These are phyloP conservation scores for Drosophila azteca DNA, from an alignment of 1,140 invertebrate genomes.

Conservation along the genomic window DNA sequence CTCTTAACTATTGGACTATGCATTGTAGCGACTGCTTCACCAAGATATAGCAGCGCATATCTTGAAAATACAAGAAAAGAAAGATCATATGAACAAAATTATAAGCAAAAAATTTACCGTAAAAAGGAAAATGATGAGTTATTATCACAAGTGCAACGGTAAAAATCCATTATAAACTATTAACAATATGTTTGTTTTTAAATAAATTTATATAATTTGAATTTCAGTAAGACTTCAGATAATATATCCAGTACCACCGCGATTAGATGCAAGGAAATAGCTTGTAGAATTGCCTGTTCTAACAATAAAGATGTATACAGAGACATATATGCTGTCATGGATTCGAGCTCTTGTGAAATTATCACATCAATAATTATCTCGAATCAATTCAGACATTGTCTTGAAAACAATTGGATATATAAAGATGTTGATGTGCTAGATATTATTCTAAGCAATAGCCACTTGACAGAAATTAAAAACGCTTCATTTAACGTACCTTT, in stretches of 20 bases:
- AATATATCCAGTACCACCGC: not conserved
- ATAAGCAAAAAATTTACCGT: not conserved
- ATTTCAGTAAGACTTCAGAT: slow-evolving; percentile 13
- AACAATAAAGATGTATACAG: slow-evolving; percentile 20
- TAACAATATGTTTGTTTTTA: no score
- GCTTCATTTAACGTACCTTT: slow-evolving; percentile 46
- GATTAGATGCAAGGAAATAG: slow-evolving; percentile 21
- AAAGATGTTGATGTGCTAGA: slow-evolving; percentile 22
- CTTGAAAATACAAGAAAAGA: not conserved
- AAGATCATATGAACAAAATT: not conserved
- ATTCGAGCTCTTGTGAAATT: slow-evolving; percentile 13
- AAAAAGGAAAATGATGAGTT: no score
- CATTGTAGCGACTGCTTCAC: slow-evolving; percentile 26
- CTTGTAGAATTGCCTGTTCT: slow-evolving; percentile 35
- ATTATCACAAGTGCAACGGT: no score
- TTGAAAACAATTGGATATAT: slow-evolving; percentile 40
- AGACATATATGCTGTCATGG: slow-evolving; percentile 17
- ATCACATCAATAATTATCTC: slow-evolving; percentile 20
- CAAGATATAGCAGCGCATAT: not conserved
- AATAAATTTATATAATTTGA: no score
- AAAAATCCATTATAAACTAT: no score
- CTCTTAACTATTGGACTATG: slow-evolving; percentile 49
- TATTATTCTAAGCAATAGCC: slow-evolving; percentile 31
- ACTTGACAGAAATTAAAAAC: slow-evolving; percentile 33
- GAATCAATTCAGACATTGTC: slow-evolving; percentile 12